Conservation (phyloP, 1,140 invertebrate genomes). For the Drusus annulatus region DNA sequence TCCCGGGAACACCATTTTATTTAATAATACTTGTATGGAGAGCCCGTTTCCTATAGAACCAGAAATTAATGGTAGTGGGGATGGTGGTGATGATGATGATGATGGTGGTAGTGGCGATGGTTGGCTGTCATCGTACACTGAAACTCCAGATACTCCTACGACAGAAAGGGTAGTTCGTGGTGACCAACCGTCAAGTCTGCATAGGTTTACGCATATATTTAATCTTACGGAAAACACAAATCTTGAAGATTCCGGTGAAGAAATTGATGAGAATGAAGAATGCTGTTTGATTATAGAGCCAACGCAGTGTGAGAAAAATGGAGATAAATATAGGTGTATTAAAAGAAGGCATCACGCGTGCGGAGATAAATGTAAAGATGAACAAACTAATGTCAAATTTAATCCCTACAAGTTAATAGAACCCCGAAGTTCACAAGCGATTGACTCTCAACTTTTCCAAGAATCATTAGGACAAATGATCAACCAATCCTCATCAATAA, state of each 20-base stretch:
- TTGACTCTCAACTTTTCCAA: too few species aligned
- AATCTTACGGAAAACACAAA: too few species aligned
- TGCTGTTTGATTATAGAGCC: slow-evolving; percentile 17
- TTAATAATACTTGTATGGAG: slow-evolving; percentile 16
- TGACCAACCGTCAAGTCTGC: too few species aligned
- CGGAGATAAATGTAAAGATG: background rate
- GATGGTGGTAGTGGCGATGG: background rate
- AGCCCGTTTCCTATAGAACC: slow-evolving; percentile 3
- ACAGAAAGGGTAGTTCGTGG: background rate
- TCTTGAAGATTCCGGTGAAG: background rate
- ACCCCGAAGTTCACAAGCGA: too few species aligned
- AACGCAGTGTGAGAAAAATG: background rate
- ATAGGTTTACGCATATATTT: too few species aligned
- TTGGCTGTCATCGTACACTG: background rate
- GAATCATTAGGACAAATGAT: too few species aligned
- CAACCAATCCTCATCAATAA: too few species aligned
- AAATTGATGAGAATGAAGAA: background rate
- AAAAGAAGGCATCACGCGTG: slow-evolving; percentile 8
- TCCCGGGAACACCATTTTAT: background rate
- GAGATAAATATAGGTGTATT: background rate
- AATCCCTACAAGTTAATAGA: too few species aligned
- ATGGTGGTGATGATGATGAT: background rate
- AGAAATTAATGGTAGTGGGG: background rate
- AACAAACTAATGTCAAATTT: too few species aligned
- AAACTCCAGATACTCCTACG: background rate